Evolutionary conservation across 2,113 vertebrate species (phyloP), one percentile per base, ranked within the genome.

Genomic region (Phrynosoma platyrhinos): DNA sequence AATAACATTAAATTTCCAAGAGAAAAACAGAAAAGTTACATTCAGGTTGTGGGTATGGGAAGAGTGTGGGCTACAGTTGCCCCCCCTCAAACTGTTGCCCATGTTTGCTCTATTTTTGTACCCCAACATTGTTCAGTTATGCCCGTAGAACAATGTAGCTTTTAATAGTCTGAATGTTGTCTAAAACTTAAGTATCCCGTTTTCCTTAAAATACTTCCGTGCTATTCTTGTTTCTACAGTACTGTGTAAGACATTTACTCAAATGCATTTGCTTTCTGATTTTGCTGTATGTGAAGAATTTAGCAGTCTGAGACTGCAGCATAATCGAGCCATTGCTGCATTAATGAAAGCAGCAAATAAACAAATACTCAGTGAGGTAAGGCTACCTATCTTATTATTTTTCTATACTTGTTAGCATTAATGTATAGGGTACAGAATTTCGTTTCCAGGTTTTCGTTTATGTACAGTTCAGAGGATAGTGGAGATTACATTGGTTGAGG

Each of bases 231-330:
- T 94, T 90, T 30, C 82, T 82, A 9, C 91, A 99, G 99, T 98
- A 62, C 98, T 99, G 40, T 98, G 98, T 42, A 98, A 98, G 91
- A 98, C 97, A 72, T 97, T 99, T 89, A 98, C 98, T 47, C 96
- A 97, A 77, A 98, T 99, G 95, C 98, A 98, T 77, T 96, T 99
- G 78, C 97, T 99, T 75, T 99, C 98, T 1, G 98, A 98, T 20
- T 97, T 99, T 92, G 98, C 98, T 52, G 96, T 98, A 91, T 98
- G 98, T 27, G 98, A 99, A 85, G 98, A 99, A 94, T 99, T 99
- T 92, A 99, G 98, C 96, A 98, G 98, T 0, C 90, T 99, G 85
- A 96, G 98, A 85, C 96, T 99, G 3, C 98, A 99, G 90, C 98
- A 99, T 95, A 98, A 98, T 91, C 96, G 97, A 88, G 98, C 98